These are phyloP conservation scores for Rhegmatorhina hoffmannsi DNA, from an alignment of 2,113 vertebrate genomes.

Conservation along the genomic window DNA sequence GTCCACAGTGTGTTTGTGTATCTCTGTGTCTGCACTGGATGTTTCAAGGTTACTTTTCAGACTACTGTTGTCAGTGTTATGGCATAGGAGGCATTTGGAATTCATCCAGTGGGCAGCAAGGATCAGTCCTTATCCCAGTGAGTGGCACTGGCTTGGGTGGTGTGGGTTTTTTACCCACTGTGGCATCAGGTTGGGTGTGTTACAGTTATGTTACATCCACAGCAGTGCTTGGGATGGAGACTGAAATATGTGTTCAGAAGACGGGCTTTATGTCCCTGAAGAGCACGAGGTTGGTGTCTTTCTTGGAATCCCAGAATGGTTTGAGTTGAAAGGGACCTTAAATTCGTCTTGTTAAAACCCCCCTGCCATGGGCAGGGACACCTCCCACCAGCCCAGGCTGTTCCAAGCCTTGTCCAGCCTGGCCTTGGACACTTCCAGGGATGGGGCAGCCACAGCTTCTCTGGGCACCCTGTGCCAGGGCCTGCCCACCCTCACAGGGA, in stretches of 20 bases:
- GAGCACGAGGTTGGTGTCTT: not conserved
- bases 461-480: not conserved
- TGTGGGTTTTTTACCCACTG: not conserved
- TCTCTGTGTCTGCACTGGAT: not conserved
- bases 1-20: not conserved
- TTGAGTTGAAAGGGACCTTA: not conserved
- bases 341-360: not conserved
- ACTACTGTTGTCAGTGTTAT: not conserved
- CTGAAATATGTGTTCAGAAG: not conserved
- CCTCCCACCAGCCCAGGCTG: fast-evolving
- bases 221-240: not conserved
- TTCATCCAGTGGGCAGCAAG: not conserved
- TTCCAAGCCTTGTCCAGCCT: fast-evolving
- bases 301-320: not conserved
- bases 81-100: not conserved
- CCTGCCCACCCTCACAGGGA: not conserved
- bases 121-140: not conserved
- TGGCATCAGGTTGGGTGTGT: not conserved
- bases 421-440: not conserved
- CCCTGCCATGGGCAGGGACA: not conserved
- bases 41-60: not conserved
- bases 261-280: not conserved
- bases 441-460: not conserved
- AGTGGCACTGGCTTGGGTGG: not conserved
- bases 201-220: not conserved